These are phyloP conservation scores for Drosophila navojoa DNA, from an alignment of 1,140 invertebrate species.

Conservation along the genomic window DNA sequence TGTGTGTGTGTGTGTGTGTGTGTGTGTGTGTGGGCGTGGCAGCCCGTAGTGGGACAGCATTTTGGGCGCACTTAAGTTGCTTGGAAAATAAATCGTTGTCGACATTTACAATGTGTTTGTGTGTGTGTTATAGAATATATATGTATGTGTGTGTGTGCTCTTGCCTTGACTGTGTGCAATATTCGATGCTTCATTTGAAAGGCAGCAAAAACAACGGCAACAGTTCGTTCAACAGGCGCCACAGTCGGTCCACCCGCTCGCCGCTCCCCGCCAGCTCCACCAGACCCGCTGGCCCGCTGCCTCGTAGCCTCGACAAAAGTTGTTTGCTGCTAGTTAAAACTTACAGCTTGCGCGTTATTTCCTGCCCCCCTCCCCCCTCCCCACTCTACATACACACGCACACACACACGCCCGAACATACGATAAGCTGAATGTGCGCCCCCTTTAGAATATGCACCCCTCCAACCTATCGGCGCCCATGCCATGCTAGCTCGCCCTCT, in stretches of 20 bases:
- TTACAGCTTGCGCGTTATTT: constrained; percentile 82
- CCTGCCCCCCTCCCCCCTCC: constrained; percentile 65
- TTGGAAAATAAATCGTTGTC: constrained; percentile 74
- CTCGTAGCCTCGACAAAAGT: constrained; percentile 21
- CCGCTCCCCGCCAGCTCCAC: not conserved
- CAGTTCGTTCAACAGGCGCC: constrained; percentile 65
- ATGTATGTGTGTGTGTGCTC: constrained; percentile 8
- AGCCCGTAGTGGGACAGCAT: constrained; percentile 43
- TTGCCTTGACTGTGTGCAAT: constrained; percentile 31
- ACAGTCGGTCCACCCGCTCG: constrained; percentile 25
- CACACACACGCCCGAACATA: constrained; percentile 5
- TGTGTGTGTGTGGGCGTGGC: constrained; percentile 49
- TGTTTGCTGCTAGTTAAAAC: constrained; percentile 76
- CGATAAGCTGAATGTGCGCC: not conserved
- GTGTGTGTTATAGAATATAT: not conserved
- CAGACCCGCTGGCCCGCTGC: constrained; percentile 8
- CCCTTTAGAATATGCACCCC: not conserved
- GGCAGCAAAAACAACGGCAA: constrained; percentile 58
- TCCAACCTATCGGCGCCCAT: not conserved
- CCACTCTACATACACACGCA: constrained; percentile 40
- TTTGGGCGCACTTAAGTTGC: constrained; percentile 65
- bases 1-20: constrained; percentile 23
- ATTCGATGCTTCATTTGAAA: constrained; percentile 82
- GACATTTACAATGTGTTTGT: constrained; percentile 51
- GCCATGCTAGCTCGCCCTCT: not conserved